phyloP scores from a whole-genome alignment of 1,140 invertebrate species.

The Ectropis grisescens region DNA sequence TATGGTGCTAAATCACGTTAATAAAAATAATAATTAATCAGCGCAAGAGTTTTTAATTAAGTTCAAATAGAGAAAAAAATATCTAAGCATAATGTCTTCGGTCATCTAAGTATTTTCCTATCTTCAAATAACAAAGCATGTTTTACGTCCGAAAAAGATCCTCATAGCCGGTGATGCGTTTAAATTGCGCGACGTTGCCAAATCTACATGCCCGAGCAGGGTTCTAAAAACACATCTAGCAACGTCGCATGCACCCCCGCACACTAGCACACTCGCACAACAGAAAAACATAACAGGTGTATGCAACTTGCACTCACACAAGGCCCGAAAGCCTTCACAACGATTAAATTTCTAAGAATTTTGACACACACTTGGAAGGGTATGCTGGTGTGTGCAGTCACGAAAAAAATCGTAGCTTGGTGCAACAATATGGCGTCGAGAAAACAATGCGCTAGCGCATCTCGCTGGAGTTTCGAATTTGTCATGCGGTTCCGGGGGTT shows the following conservation, averaged over 20 bases:
- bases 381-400: conserved; percentile 15
- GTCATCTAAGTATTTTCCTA: no score
- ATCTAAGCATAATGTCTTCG: no score
- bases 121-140: no score
- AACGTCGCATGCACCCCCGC: conserved; percentile 37
- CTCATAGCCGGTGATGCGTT: no score
- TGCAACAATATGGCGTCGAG: conserved; percentile 9
- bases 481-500: conserved; percentile 12
- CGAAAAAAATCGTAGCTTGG: conserved; percentile 32
- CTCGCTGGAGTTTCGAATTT: conserved; percentile 6
- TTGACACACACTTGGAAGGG: conserved; percentile 26
- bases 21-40: no score
- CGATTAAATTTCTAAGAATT: conserved; percentile 17
- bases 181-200: conserved; percentile 47
- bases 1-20: no score
- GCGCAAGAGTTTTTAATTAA: no score
- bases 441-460: conserved; percentile 18
- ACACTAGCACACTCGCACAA: conserved; percentile 11
- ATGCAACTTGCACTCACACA: conserved; percentile 14
- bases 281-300: conserved; percentile 19
- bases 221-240: conserved; percentile 50
- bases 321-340: no score
- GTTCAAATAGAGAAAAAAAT: no score
- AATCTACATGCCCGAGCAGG: conserved; percentile 39
- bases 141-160: not conserved